Percentiles rank a stretch among this genome's conserved stretches.
phyloP scores from a whole-genome alignment of 1,140 invertebrate species.

The Scaptomyza graminum region DNA sequence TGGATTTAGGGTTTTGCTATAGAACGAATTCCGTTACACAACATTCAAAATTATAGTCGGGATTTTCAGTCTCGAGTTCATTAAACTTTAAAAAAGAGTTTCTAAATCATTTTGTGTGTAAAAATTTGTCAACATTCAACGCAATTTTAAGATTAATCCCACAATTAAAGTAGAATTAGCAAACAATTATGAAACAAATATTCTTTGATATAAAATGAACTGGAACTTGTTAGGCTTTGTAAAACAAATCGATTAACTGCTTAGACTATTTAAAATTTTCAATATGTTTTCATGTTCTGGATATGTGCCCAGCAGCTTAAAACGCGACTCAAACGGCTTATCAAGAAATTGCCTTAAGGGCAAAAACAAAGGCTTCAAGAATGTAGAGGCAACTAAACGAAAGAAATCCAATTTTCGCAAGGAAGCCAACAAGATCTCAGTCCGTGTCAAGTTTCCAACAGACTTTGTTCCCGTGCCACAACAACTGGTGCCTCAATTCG shows the following conservation, averaged over 20 bases:
- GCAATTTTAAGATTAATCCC: no score
- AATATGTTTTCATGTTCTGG: background rate
- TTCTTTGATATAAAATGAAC: background rate
- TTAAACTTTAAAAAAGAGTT: background rate
- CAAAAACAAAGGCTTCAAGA: background rate
- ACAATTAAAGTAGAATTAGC: no score
- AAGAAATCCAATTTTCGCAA: background rate
- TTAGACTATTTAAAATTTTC: background rate
- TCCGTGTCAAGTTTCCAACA: background rate
- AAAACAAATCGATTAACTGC: background rate
- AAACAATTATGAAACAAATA: no score
- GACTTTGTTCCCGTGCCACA: background rate
- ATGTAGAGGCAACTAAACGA: background rate
- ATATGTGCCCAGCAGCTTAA: background rate
- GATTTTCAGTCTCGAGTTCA: background rate
- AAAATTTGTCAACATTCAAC: no score
- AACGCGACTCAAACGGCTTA: background rate
- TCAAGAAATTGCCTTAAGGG: background rate
- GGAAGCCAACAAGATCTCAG: no score
- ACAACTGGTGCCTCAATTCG: background rate
- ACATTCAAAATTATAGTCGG: background rate
- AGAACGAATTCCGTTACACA: conserved; percentile 1
- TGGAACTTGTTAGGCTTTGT: background rate
- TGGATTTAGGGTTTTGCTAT: background rate
- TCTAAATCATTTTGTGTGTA: no score